Conservation (phyloP, 2,888 invertebrate genomes). For the Drosophila subquinaria region DNA sequence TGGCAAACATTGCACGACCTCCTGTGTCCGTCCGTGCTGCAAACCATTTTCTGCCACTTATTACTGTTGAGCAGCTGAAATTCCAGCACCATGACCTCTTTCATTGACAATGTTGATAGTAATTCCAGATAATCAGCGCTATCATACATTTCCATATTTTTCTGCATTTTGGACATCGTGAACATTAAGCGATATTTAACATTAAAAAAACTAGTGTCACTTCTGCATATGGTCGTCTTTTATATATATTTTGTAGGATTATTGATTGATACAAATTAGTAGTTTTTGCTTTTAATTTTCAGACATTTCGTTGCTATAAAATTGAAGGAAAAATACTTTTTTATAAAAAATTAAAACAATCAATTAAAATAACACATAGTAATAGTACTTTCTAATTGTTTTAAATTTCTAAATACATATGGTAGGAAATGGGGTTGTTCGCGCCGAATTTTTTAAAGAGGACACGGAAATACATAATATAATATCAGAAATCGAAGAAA, state of each 20-base stretch:
- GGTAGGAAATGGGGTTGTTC: not conserved
- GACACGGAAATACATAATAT: not conserved
- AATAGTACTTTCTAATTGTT: not conserved
- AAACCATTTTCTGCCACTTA: conserved; percentile 63
- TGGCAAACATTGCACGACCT: conserved; percentile 72
- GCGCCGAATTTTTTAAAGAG: not conserved
- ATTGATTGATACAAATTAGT: conserved; percentile 34
- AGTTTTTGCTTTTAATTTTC: conserved; percentile 39
- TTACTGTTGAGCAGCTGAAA: conserved; percentile 44
- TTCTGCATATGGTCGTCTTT: conserved; percentile 41
- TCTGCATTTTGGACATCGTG: conserved; percentile 43
- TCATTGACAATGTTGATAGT: conserved; percentile 53
- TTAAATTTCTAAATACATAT: not conserved
- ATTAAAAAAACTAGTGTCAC: conserved; percentile 30
- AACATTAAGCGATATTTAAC: conserved; percentile 15
- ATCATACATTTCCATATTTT: conserved; percentile 22
- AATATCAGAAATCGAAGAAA: not conserved
- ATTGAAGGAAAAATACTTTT: conserved; percentile 72
- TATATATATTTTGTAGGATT: conserved; percentile 20
- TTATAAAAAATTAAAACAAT: conserved; percentile 47
- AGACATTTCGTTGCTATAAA: conserved; percentile 65
- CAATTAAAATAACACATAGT: conserved; percentile 15
- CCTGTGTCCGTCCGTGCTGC: conserved; percentile 13
- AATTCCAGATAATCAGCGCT: conserved; percentile 35
- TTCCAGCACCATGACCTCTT: conserved; percentile 69